Conservation (phyloP, 2,888 invertebrate species). For the Camponotus fellah region DNA sequence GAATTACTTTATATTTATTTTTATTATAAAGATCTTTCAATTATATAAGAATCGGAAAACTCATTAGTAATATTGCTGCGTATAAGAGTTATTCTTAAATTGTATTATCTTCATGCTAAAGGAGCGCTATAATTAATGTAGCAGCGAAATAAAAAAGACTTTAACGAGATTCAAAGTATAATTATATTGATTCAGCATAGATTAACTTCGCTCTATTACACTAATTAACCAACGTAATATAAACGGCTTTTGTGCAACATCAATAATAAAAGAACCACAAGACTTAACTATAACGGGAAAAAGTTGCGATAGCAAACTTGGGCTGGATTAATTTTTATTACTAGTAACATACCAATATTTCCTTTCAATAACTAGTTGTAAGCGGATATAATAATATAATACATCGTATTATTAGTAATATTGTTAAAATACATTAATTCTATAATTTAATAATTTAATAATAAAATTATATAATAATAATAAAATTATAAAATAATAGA, state of each 20-base stretch:
- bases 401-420: slow-evolving; percentile 36
- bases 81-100: slow-evolving; percentile 12
- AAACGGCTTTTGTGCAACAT: slow-evolving; percentile 25
- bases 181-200: slow-evolving; percentile 36
- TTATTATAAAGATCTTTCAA: neutral
- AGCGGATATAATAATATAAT: slow-evolving; percentile 58
- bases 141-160: slow-evolving; percentile 13
- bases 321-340: slow-evolving; percentile 57
- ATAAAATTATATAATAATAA: neutral
- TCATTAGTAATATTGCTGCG: neutral
- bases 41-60: neutral
- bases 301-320: slow-evolving; percentile 35
- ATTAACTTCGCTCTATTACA: slow-evolving; percentile 31
- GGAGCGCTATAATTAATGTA: slow-evolving; percentile 5
- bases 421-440: slow-evolving; percentile 30
- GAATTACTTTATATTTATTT: slow-evolving; percentile 19
- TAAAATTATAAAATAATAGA: neutral
- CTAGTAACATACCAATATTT: slow-evolving; percentile 5
- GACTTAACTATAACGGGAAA: slow-evolving; percentile 30
- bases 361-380: slow-evolving; percentile 6
- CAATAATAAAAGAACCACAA: slow-evolving; percentile 45
- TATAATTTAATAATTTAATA: slow-evolving; percentile 30
- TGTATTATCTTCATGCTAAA: slow-evolving; percentile 9
- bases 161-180: slow-evolving; percentile 10
- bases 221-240: slow-evolving; percentile 23